These are phyloP conservation scores for Kradibia gibbosae DNA, from an alignment of 1,140 invertebrate genomes.

Conservation along the genomic window DNA sequence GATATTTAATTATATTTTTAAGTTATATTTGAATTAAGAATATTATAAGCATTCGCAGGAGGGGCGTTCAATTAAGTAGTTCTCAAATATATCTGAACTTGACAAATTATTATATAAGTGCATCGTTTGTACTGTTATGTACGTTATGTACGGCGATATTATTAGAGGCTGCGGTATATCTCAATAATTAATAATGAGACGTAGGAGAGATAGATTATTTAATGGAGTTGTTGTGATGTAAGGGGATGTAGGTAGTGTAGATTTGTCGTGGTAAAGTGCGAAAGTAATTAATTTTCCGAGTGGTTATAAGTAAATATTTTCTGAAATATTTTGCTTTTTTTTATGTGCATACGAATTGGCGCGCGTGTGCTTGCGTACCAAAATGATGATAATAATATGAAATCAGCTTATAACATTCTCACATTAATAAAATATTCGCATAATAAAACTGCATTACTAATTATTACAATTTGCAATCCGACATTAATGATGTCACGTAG, in stretches of 20 bases:
- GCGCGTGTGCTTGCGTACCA: background rate
- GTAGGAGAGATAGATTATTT: background rate
- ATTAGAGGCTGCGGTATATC: too few species aligned
- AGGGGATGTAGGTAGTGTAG: background rate
- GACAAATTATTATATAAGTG: too few species aligned
- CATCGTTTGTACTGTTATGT: too few species aligned
- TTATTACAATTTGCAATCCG: slow-evolving; percentile 9
- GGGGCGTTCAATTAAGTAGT: too few species aligned
- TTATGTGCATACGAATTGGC: too few species aligned
- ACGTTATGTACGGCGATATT: too few species aligned
- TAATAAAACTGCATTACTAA: background rate
- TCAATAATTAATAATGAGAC: background rate
- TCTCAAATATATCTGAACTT: too few species aligned
- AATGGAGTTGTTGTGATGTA: background rate
- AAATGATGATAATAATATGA: slow-evolving; percentile 13
- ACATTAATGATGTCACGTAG: slow-evolving; percentile 7
- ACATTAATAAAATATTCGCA: slow-evolving; percentile 12
- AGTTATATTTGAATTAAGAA: too few species aligned
- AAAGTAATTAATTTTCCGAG: slow-evolving; percentile 4
- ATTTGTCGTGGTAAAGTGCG: background rate
- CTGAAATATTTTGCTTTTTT: too few species aligned
- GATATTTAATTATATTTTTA: too few species aligned
- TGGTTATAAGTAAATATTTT: background rate
- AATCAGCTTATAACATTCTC: background rate
- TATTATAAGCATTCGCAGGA: too few species aligned